phyloP scores from a whole-genome alignment of 2,113 vertebrate species.

The Nyctibius bracteatus region DNA sequence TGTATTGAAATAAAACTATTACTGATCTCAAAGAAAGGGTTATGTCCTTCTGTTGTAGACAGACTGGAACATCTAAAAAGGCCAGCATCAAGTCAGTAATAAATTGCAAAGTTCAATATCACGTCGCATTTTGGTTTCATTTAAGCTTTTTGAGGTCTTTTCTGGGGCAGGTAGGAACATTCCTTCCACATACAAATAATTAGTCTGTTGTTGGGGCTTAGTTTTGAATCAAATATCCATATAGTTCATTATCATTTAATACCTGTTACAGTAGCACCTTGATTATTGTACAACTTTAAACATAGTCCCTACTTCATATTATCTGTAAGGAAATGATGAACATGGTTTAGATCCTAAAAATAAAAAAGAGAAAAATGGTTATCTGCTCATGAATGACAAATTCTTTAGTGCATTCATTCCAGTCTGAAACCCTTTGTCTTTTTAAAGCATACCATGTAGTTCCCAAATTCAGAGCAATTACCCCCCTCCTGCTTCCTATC shows the following conservation, averaged over 20 bases:
- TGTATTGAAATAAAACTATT: background rate
- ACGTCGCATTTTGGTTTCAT: background rate
- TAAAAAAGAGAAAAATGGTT: background rate
- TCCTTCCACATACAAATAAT: background rate
- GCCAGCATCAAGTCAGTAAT: background rate
- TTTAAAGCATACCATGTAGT: background rate
- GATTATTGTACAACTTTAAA: slow-evolving; percentile 5
- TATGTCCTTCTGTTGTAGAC: background rate
- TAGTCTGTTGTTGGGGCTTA: background rate
- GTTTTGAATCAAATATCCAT: background rate
- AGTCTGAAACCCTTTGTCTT: background rate
- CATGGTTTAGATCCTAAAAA: background rate
- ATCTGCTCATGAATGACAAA: background rate
- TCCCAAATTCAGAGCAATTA: background rate
- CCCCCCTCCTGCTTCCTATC: background rate
- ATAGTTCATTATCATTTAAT: background rate
- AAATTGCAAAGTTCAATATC: background rate
- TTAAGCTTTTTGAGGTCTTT: background rate
- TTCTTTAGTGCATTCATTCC: background rate
- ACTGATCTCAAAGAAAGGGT: background rate
- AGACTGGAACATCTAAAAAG: background rate
- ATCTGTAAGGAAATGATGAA: background rate
- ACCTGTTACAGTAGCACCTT: slow-evolving; percentile 34
- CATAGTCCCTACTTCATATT: background rate
- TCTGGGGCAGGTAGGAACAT: background rate